A percentile compares a stretch with the other conserved stretches of the same genome.
Conservation (phyloP, 2,113 vertebrate genomes). For the Sisor rabdophorus region DNA sequence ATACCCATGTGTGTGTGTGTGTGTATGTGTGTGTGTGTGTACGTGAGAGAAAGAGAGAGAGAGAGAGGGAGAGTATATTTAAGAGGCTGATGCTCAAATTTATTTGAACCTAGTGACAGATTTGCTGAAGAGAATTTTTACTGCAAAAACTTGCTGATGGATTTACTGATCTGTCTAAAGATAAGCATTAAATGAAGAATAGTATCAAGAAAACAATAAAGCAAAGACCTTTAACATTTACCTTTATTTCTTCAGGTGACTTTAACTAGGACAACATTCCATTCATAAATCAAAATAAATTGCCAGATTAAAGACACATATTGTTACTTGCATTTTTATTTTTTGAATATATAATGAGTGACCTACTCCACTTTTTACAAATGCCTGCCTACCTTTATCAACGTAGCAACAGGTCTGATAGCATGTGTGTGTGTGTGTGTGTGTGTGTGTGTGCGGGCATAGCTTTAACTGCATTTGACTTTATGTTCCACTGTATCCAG, state of each 20-base stretch:
- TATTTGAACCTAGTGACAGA: slow-evolving; percentile 19
- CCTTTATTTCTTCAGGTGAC: background rate
- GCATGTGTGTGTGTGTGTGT: background rate
- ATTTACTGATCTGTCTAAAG: background rate
- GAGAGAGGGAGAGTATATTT: background rate
- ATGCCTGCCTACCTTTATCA: background rate
- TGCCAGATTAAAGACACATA: background rate
- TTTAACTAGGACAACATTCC: background rate
- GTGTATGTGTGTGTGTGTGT: background rate
- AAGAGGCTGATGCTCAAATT: slow-evolving; percentile 4
- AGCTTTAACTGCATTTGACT: slow-evolving; percentile 21
- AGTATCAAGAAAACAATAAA: background rate
- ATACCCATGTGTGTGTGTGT: background rate
- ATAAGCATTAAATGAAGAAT: background rate
- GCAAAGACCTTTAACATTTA: background rate
- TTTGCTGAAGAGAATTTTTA: background rate
- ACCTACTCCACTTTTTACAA: background rate
- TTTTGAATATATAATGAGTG: background rate
- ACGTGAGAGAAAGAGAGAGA: background rate
- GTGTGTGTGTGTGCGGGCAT: slow-evolving; percentile 19
- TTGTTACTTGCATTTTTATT: background rate
- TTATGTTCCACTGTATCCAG: slow-evolving; percentile 5
- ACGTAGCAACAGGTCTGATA: slow-evolving; percentile 1
- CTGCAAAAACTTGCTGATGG: background rate
- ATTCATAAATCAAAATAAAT: background rate